Evolutionary conservation across 2,888 invertebrate species (phyloP).

Genomic region (Mamestra brassicae): DNA sequence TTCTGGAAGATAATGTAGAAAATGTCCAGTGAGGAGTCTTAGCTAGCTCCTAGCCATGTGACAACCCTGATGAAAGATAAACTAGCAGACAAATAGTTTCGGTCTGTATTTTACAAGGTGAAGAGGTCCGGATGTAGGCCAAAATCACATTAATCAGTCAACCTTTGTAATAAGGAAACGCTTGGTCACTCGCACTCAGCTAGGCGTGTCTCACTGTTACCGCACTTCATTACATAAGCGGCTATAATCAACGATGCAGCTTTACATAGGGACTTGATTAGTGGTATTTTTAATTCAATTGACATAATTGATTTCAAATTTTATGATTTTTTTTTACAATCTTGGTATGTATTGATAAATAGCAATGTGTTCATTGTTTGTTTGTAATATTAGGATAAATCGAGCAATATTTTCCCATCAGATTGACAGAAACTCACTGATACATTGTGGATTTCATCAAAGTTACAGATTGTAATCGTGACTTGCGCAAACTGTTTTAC

Average conservation of each 20-base stretch:
- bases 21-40: not conserved
- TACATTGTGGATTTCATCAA: slow-evolving; percentile 33
- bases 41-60: slow-evolving; percentile 7
- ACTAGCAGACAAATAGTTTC: slow-evolving; percentile 15
- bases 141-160: slow-evolving; percentile 79
- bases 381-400: slow-evolving; percentile 12
- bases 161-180: slow-evolving; percentile 77
- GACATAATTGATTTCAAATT: slow-evolving; percentile 37
- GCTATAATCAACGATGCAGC: slow-evolving; percentile 16
- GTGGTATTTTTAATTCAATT: slow-evolving; percentile 38
- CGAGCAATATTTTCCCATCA: slow-evolving; percentile 16
- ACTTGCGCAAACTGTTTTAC: slow-evolving; percentile 49
- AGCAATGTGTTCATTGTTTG: slow-evolving; percentile 15
- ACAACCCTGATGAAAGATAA: slow-evolving; percentile 48
- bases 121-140: slow-evolving; percentile 74
- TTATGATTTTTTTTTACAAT: slow-evolving; percentile 29
- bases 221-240: slow-evolving; percentile 37
- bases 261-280: slow-evolving; percentile 30
- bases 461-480: slow-evolving; percentile 40
- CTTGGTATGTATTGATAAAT: slow-evolving; percentile 30
- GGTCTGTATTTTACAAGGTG: slow-evolving; percentile 69
- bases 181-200: slow-evolving; percentile 72
- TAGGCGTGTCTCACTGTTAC: slow-evolving; percentile 4
- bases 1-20: slow-evolving; percentile 11
- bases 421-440: slow-evolving; percentile 7